These are phyloP conservation scores for Tetramorium alpestre DNA, from an alignment of 1,140 invertebrate species.

Conservation along the genomic window DNA sequence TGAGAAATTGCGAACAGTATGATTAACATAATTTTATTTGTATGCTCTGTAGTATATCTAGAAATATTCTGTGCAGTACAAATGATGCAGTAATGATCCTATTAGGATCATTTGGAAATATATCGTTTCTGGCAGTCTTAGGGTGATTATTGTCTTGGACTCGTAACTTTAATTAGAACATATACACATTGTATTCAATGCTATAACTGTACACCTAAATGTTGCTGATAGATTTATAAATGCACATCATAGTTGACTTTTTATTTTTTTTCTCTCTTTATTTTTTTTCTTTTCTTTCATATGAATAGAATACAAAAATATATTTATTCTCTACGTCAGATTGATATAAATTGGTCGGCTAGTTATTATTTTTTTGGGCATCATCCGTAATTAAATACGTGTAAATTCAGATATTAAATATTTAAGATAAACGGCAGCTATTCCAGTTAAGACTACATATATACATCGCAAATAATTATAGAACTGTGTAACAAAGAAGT, in stretches of 20 bases:
- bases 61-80: constrained; percentile 35
- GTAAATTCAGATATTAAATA: constrained; percentile 1
- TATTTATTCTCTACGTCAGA: neutral
- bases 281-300: neutral
- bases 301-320: neutral
- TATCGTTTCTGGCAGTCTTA: constrained; percentile 16
- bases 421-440: neutral
- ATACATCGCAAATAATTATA: neutral
- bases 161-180: constrained; percentile 1
- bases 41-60: constrained; percentile 27
- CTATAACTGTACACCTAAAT: constrained; percentile 39
- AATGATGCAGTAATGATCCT: constrained; percentile 15
- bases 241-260: neutral
- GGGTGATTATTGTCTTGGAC: constrained; percentile 10
- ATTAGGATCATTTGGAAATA: neutral
- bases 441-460: neutral
- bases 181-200: constrained; percentile 17
- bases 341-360: neutral
- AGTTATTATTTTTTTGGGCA: neutral
- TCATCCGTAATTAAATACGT: neutral
- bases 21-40: constrained; percentile 21
- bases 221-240: neutral
- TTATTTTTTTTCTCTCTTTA: neutral
- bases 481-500: neutral
- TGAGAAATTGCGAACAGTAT: constrained; percentile 27